A percentile compares a stretch with the other conserved stretches of the same genome.
Evolutionary conservation across 2,797 vertebrate genomes (phyloP).

Genomic region (Sylvia borin): DNA sequence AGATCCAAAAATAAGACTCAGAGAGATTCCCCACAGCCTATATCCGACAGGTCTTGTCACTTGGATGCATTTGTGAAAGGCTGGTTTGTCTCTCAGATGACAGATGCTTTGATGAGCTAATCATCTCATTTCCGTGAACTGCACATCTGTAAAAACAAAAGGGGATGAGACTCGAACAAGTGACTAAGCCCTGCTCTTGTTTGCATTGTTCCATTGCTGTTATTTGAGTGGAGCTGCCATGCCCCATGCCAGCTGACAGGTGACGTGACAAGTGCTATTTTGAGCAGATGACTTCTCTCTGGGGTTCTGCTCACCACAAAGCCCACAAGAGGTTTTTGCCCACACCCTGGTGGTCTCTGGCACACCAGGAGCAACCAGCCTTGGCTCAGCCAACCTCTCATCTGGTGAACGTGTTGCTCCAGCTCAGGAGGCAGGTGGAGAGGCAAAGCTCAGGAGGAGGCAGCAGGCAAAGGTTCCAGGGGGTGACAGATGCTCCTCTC

Average conservation of each 20-base stretch:
- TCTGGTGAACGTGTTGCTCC: neutral
- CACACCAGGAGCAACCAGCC: neutral
- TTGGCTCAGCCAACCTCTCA: neutral
- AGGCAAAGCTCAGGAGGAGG: neutral
- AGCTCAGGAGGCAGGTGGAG: neutral
- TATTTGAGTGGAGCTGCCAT: neutral
- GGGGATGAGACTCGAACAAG: slow-evolving; percentile 8
- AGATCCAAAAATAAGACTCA: slow-evolving; percentile 42
- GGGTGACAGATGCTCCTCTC: neutral
- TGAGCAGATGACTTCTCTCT: neutral
- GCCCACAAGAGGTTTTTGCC: neutral
- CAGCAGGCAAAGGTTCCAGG: neutral
- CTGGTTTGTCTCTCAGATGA: slow-evolving; percentile 63
- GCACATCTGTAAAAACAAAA: slow-evolving; percentile 69
- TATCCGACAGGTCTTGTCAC: slow-evolving; percentile 53
- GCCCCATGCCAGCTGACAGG: neutral
- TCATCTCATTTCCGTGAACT: slow-evolving; percentile 56
- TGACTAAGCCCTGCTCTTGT: slow-evolving; percentile 54
- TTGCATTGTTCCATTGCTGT: neutral
- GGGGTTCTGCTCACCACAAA: neutral
- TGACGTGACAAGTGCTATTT: neutral
- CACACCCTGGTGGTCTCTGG: neutral
- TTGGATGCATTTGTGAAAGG: slow-evolving; percentile 47
- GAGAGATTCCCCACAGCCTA: slow-evolving; percentile 42
- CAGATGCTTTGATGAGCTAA: slow-evolving; percentile 69